phyloP scores from a whole-genome alignment of 2,888 invertebrate species.

The Unio delphinus region DNA sequence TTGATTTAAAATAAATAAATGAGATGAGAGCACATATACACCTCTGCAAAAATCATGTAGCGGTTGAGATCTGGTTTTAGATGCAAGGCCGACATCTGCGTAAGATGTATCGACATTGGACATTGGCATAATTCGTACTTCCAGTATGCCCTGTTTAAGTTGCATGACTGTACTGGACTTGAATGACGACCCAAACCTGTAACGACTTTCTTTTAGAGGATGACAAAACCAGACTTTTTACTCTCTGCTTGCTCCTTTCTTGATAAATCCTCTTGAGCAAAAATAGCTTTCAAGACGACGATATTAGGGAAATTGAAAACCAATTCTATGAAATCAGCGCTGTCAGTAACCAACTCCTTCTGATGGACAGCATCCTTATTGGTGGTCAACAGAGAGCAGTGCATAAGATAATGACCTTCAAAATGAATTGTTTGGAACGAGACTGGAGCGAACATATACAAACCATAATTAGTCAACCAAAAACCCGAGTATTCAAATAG shows the following conservation, averaged over 20 bases:
- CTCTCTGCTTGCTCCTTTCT: constrained; percentile 18
- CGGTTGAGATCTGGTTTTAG: no score
- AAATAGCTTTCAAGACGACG: constrained; percentile 26
- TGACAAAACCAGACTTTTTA: constrained; percentile 21
- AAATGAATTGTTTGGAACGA: no score
- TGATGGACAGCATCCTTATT: constrained; percentile 22
- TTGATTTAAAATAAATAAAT: no score
- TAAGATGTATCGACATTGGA: no score
- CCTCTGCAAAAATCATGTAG: no score
- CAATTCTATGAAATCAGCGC: constrained; percentile 24
- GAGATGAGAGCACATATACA: no score
- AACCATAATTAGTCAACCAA: no score
- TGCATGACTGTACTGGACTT: constrained; percentile 25
- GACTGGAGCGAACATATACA: no score
- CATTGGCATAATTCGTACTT: no score
- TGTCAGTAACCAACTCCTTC: constrained; percentile 17
- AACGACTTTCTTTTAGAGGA: constrained; percentile 6
- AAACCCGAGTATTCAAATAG: no score
- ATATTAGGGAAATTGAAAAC: constrained; percentile 15
- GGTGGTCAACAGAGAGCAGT: not conserved
- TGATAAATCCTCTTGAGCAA: constrained; percentile 25
- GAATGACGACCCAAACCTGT: constrained; percentile 12
- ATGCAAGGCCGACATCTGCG: no score
- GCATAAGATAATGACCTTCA: no score
- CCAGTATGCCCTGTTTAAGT: constrained; percentile 25